Evolutionary conservation across 2,888 invertebrate species (phyloP).

Genomic region (Drosophila yooni): DNA sequence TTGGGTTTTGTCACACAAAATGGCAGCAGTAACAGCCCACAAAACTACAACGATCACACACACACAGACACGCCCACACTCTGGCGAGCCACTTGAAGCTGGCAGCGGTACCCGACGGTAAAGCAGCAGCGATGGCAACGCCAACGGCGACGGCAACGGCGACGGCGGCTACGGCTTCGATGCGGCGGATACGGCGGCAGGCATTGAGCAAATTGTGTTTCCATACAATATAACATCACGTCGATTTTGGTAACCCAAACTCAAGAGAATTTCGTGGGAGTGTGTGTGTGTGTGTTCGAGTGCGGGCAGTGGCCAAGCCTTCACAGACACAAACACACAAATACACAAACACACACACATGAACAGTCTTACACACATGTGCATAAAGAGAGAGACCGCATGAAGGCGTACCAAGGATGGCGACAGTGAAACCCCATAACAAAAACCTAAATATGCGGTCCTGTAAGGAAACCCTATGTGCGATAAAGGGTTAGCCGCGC

Average conservation of each 20-base stretch:
- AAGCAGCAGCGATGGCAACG: constrained; percentile 27
- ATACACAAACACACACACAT: constrained; percentile 11
- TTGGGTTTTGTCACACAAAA: constrained; percentile 73
- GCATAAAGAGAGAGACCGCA: constrained; percentile 50
- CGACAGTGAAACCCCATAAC: constrained; percentile 83
- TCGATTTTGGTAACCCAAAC: constrained; percentile 80
- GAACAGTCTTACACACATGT: constrained; percentile 15
- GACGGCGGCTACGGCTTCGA: constrained; percentile 31
- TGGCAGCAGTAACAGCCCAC: constrained; percentile 77
- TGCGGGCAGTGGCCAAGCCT: constrained; percentile 43
- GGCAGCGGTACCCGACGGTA: constrained; percentile 46
- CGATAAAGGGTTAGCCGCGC: constrained; percentile 86
- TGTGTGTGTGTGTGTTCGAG: constrained; percentile 36
- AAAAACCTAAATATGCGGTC: constrained; percentile 86
- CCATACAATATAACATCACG: constrained; percentile 81
- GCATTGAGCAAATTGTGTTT: constrained; percentile 79
- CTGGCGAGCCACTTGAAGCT: constrained; percentile 66
- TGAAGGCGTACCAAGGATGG: constrained; percentile 47
- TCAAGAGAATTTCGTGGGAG: constrained; percentile 41
- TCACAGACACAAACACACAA: constrained; percentile 17
- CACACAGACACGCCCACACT: constrained; percentile 69
- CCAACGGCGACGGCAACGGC: constrained; percentile 8
- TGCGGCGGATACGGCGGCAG: constrained; percentile 52
- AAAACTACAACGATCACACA: constrained; percentile 65
- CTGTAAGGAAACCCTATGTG: constrained; percentile 86